Conservation (phyloP, 2,888 invertebrate genomes). For the Tribolium freemani region DNA sequence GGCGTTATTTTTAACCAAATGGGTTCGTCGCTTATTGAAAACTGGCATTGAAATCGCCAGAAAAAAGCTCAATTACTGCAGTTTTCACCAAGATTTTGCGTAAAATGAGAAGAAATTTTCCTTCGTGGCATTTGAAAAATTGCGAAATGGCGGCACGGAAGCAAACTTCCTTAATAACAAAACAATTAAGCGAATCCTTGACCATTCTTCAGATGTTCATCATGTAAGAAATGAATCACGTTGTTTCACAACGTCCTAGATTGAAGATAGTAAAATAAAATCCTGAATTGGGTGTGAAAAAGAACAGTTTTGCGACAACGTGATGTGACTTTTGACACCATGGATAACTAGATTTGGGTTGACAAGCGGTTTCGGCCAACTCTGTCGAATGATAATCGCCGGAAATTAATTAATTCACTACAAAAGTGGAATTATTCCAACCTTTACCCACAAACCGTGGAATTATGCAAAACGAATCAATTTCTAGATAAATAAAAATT, state of each 20-base stretch:
- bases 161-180: constrained; percentile 5
- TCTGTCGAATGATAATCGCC: neutral
- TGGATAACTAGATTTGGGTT: no score
- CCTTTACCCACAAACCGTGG: neutral
- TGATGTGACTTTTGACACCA: no score
- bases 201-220: constrained; percentile 2
- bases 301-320: no score
- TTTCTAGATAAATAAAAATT: neutral
- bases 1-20: no score
- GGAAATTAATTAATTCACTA: neutral
- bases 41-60: no score
- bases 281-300: no score
- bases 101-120: no score
- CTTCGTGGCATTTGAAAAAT: neutral
- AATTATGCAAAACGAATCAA: neutral
- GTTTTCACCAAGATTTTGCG: no score
- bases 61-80: no score
- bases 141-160: neutral
- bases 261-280: no score
- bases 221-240: neutral
- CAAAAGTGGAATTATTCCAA: neutral
- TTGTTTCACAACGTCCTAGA: no score
- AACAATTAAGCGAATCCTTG: constrained; percentile 21
- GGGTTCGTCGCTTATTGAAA: no score
- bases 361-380: neutral